phyloP scores from a whole-genome alignment of 2,113 vertebrate species.

The Eonycteris spelaea region DNA sequence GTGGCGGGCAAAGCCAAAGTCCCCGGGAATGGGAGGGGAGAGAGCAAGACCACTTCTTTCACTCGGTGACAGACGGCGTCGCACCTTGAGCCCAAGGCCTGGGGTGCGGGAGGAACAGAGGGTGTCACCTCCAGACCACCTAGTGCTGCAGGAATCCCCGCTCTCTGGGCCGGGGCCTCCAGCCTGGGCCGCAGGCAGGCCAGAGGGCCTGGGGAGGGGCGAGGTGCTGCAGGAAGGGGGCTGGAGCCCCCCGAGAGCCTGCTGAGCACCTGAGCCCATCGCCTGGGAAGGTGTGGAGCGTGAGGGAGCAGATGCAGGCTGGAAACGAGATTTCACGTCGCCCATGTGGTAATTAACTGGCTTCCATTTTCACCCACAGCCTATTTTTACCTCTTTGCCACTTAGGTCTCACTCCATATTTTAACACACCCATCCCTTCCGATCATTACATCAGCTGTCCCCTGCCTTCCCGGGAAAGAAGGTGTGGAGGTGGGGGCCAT shows the following conservation, averaged over 20 bases:
- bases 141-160: neutral
- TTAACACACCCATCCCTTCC: slow-evolving; percentile 72
- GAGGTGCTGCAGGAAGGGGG: neutral
- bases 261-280: slow-evolving; percentile 18
- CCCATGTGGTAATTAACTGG: slow-evolving; percentile 72
- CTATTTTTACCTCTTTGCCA: slow-evolving; percentile 79
- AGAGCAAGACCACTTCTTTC: neutral
- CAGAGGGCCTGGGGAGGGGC: neutral
- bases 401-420: slow-evolving; percentile 77
- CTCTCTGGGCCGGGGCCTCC: neutral
- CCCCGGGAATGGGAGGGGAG: neutral
- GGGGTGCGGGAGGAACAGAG: neutral
- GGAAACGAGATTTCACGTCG: slow-evolving; percentile 75
- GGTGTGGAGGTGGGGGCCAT: neutral
- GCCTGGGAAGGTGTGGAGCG: slow-evolving; percentile 66
- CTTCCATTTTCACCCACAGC: slow-evolving; percentile 75
- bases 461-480: slow-evolving; percentile 61
- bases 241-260: neutral
- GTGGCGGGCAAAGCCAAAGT: neutral
- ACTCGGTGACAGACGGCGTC: neutral
- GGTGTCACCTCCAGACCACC: neutral
- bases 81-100: neutral
- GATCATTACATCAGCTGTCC: slow-evolving; percentile 53
- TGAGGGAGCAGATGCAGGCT: slow-evolving; percentile 72
- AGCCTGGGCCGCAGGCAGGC: neutral